Evolutionary conservation across 2,797 vertebrate genomes (phyloP).

Genomic region (Enteromius paludinosus): DNA sequence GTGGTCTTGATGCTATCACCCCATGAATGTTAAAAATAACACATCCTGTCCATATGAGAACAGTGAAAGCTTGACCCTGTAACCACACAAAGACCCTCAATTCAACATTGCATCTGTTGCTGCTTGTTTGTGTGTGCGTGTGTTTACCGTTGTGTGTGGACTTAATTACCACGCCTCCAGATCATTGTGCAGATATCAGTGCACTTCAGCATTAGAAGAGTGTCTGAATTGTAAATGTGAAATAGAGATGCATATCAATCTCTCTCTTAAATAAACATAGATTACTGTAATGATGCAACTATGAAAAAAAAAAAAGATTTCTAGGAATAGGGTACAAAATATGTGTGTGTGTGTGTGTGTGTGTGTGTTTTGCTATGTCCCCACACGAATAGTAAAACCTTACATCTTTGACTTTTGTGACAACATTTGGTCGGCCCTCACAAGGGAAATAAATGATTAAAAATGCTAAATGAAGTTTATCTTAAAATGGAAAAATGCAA

Average conservation of each 20-base stretch:
- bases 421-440: too few relatives aligned
- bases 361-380: too few relatives aligned
- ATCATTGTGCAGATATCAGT: conserved; percentile 53
- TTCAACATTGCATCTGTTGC: background rate
- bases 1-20: background rate
- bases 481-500: too few relatives aligned
- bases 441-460: too few relatives aligned
- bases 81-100: background rate
- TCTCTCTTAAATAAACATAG: conserved; percentile 33
- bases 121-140: conserved; percentile 18
- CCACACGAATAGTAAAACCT: too few relatives aligned
- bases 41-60: conserved; percentile 26
- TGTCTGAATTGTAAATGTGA: conserved; percentile 49
- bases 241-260: conserved; percentile 11
- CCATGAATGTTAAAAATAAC: conserved; percentile 23
- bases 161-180: conserved; percentile 46
- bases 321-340: background rate
- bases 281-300: background rate
- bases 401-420: too few relatives aligned
- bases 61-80: conserved; percentile 10
- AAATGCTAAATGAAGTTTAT: too few relatives aligned
- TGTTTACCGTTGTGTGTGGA: conserved; percentile 33
- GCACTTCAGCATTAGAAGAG: conserved; percentile 57
- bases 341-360: too few relatives aligned
- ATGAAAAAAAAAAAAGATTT: background rate